Evolutionary conservation across 2,888 invertebrate genomes (phyloP), one percentile per base, ranked within the genome.

Genomic region (Agrochola macilenta): DNA sequence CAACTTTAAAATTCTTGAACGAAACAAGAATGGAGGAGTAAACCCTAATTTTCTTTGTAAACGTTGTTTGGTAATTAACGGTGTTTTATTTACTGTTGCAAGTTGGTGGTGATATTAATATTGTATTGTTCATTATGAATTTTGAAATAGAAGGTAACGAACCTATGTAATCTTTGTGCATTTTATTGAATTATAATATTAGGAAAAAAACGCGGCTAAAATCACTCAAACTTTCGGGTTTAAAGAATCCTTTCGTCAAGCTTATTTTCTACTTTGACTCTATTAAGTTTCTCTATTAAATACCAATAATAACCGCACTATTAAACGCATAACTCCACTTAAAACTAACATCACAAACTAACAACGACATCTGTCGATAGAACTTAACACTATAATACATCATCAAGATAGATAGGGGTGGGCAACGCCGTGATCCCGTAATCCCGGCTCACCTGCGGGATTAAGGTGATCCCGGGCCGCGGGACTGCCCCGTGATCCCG

Each of bases 391-490:
- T 86, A 92, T 92, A 92, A 95, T 95, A 94, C 91, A 93, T 95
- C 95, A 95, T 92, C 90, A 93, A 93, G 95, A 95, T 89, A 90
- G 91, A 94, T 93, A 91, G 90, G 85, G 90, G 80, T 83, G 88
- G 81, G 80, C 85, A 81, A 84, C 88, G 91, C 89, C 86, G 87
- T 90, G 90, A 93, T 91, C 93, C 92, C 88, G 91, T 89, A 85
- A 89, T 89, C 90, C 89, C 83, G 88, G 93, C 92, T 93, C 93
- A 95, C 95, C 95, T 95, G 94, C 89, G 90, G 94, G 94, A 93
- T 94, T 93, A 92, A 86, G 88, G 85, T 85, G 89, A 90, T 91
- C 90, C 84, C 88, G 87, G 83, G 85, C 81, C 89, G 82, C 89
- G 88, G 87, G 89, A 85, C 82, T 82, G 85, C 81, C 86, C 85